Conservation (phyloP, 1,140 invertebrate genomes). For the Centruroides sculpturatus region DNA sequence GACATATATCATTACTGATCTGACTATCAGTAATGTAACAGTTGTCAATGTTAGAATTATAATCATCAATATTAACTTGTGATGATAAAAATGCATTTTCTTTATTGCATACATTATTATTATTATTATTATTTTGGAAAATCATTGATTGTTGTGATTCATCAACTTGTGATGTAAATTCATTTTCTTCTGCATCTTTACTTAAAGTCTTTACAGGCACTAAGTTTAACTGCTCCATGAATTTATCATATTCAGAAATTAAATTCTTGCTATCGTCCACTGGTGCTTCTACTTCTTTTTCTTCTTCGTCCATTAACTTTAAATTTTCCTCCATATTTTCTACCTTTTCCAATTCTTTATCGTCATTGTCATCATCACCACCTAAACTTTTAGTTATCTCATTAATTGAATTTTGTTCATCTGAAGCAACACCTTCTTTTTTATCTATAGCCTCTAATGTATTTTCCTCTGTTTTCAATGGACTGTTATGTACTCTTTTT, state of each 20-base stretch:
- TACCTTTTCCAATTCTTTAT: neutral
- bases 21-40: too few species aligned
- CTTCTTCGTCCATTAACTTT: neutral
- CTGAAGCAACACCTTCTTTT: slow-evolving; percentile 1
- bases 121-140: too few species aligned
- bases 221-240: slow-evolving; percentile 12
- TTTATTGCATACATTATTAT: too few species aligned
- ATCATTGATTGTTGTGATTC: too few species aligned
- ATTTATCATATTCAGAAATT: slow-evolving; percentile 18
- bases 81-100: too few species aligned
- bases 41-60: too few species aligned
- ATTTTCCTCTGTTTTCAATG: neutral
- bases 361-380: neutral
- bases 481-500: neutral
- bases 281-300: neutral
- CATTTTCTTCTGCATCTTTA: too few species aligned
- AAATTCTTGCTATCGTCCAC: slow-evolving; percentile 3
- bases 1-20: too few species aligned
- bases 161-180: too few species aligned
- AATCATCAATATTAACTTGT: too few species aligned
- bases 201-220: neutral
- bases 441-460: neutral
- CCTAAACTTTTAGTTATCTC: neutral
- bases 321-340: too few species aligned
- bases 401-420: neutral